Conservation (phyloP, 1,140 invertebrate species). For the Tyrophagus putrescentiae region DNA sequence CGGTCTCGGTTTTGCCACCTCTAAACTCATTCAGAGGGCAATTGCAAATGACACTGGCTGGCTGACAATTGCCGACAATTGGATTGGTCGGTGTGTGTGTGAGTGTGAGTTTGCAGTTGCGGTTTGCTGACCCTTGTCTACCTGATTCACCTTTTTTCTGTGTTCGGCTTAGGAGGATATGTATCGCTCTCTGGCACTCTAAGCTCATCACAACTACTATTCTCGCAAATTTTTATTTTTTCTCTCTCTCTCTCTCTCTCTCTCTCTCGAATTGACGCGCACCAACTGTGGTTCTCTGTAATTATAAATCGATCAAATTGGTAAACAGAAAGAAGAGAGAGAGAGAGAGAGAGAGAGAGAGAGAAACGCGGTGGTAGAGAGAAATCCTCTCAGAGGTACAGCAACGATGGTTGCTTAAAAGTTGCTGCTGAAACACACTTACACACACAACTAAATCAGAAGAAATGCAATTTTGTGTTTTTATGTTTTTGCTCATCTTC, state of each 20-base stretch:
- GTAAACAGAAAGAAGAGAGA: background rate
- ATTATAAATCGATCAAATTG: background rate
- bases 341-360: conserved; percentile 19
- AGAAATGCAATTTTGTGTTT: too few species aligned
- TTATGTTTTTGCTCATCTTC: too few species aligned
- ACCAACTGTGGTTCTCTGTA: conserved; percentile 3
- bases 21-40: too few species aligned
- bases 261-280: conserved; percentile 6
- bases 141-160: background rate
- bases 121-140: background rate
- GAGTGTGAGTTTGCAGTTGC: background rate
- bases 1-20: too few species aligned
- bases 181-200: background rate
- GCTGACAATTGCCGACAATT: background rate
- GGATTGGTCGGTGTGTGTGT: background rate
- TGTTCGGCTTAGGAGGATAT: background rate
- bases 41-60: background rate
- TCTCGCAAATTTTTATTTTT: background rate
- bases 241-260: conserved; percentile 10
- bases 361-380: background rate
- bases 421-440: too few species aligned
- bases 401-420: too few species aligned
- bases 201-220: background rate
- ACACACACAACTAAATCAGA: too few species aligned
- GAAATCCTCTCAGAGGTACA: too few species aligned